Conservation (phyloP, 1,140 invertebrate species). For the Ostrea denselamellosa region DNA sequence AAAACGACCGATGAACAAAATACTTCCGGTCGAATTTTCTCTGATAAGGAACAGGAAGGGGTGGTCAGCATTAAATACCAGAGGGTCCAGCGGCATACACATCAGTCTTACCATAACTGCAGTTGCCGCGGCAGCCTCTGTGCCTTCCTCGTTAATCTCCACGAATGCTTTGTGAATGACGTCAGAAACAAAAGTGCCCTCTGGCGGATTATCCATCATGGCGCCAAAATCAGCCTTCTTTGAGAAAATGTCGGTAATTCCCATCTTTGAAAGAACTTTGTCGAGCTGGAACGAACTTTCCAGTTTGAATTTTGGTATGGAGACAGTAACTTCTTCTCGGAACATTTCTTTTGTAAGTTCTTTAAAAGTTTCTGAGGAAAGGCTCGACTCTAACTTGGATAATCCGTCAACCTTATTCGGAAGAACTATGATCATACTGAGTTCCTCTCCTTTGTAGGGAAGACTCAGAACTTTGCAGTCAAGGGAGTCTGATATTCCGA, state of each 20-base stretch:
- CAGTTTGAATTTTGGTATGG: conserved; percentile 85
- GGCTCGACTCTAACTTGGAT: conserved; percentile 78
- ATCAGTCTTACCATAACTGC: conserved; percentile 49
- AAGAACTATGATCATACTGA: conserved; percentile 87
- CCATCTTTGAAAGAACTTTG: conserved; percentile 77
- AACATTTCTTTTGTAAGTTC: conserved; percentile 45
- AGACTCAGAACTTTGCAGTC: conserved; percentile 86
- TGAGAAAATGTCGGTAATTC: conserved; percentile 83
- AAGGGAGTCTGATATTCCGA: conserved; percentile 82
- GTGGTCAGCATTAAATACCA: conserved; percentile 78
- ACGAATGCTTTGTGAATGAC: conserved; percentile 76
- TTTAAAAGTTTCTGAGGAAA: conserved; percentile 80
- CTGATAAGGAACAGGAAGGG: conserved; percentile 90
- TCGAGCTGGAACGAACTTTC: conserved; percentile 82
- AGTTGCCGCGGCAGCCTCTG: conserved; percentile 77
- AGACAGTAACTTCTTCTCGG: conserved; percentile 58
- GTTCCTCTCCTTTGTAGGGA: conserved; percentile 84
- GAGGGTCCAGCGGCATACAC: background rate
- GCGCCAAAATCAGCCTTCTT: conserved; percentile 83
- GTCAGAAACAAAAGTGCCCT: conserved; percentile 53
- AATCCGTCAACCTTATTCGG: conserved; percentile 80
- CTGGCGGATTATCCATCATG: conserved; percentile 54
- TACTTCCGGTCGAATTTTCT: conserved; percentile 78
- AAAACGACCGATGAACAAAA: conserved; percentile 74
- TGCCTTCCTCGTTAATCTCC: conserved; percentile 78